Evolutionary conservation across 2,888 invertebrate genomes (phyloP).

Genomic region (Thymelicus lineola): DNA sequence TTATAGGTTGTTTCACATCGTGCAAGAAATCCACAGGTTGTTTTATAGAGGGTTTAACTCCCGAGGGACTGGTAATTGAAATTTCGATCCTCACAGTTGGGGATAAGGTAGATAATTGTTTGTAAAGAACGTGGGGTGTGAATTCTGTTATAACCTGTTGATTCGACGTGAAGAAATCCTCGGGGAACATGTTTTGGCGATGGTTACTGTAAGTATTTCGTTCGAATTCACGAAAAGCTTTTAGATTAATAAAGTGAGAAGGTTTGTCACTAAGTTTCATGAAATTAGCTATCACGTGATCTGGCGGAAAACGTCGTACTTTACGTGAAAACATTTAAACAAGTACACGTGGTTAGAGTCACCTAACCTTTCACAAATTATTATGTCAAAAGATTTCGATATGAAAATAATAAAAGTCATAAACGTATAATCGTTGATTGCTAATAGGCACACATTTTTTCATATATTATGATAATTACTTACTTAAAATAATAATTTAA

Average conservation of each 20-base stretch:
- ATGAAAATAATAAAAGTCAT: too few relatives aligned
- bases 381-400: too few relatives aligned
- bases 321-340: too few relatives aligned
- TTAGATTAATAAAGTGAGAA: background rate
- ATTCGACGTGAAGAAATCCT: conserved; percentile 63
- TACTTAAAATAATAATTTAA: too few relatives aligned
- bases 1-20: conserved; percentile 34
- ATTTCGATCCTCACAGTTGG: conserved; percentile 62
- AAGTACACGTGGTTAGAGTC: too few relatives aligned
- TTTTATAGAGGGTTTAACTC: conserved; percentile 55
- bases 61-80: conserved; percentile 56
- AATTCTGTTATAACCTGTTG: conserved; percentile 80
- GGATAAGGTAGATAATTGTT: conserved; percentile 69
- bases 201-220: conserved; percentile 69
- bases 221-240: conserved; percentile 22
- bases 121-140: conserved; percentile 61
- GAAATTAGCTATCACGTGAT: too few relatives aligned
- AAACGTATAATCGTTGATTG: too few relatives aligned
- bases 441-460: too few relatives aligned
- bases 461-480: too few relatives aligned
- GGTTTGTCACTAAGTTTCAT: too few relatives aligned
- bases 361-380: too few relatives aligned
- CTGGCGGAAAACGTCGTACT: too few relatives aligned
- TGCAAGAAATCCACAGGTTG: conserved; percentile 73
- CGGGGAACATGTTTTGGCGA: conserved; percentile 75